A percentile compares a stretch with the other conserved stretches of the same genome.
phyloP scores from a whole-genome alignment of 1,140 invertebrate genomes.

The Araneus ventricosus region DNA sequence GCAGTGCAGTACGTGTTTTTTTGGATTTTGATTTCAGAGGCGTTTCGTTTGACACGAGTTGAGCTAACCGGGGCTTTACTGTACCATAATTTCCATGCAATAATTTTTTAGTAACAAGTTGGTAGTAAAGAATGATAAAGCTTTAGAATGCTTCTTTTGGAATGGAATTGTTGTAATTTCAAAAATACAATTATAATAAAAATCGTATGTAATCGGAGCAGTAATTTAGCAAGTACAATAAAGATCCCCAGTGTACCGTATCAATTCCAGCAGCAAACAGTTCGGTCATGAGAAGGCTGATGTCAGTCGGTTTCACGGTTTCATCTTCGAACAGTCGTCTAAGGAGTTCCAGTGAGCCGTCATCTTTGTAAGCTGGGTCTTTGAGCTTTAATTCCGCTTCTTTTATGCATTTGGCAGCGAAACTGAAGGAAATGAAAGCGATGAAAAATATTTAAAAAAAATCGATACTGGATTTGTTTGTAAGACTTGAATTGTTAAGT shows the following conservation, averaged over 20 bases:
- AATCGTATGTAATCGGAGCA: too few species aligned
- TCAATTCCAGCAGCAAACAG: constrained; percentile 92
- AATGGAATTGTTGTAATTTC: too few species aligned
- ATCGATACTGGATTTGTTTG: neutral
- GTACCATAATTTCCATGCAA: too few species aligned
- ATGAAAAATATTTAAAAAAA: neutral
- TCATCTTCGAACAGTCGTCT: neutral
- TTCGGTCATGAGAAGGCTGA: constrained; percentile 89
- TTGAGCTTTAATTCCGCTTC: constrained; percentile 24
- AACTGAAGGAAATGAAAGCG: neutral
- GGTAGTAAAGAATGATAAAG: too few species aligned
- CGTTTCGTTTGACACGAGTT: too few species aligned
- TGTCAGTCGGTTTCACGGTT: constrained; percentile 80
- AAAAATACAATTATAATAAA: too few species aligned
- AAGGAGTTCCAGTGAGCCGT: constrained; percentile 31
- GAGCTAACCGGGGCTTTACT: too few species aligned
- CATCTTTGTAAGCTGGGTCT: neutral
- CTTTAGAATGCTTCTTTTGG: too few species aligned
- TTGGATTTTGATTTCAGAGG: too few species aligned
- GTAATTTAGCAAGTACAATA: too few species aligned
- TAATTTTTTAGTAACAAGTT: too few species aligned
- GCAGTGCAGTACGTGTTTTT: too few species aligned
- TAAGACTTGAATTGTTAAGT: neutral
- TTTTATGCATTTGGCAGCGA: constrained; percentile 44
- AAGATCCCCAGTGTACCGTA: constrained; percentile 83